Evolutionary conservation across 1,140 invertebrate genomes (phyloP), one percentile per base, ranked within the genome.

Genomic region (Pissodes strobi): DNA sequence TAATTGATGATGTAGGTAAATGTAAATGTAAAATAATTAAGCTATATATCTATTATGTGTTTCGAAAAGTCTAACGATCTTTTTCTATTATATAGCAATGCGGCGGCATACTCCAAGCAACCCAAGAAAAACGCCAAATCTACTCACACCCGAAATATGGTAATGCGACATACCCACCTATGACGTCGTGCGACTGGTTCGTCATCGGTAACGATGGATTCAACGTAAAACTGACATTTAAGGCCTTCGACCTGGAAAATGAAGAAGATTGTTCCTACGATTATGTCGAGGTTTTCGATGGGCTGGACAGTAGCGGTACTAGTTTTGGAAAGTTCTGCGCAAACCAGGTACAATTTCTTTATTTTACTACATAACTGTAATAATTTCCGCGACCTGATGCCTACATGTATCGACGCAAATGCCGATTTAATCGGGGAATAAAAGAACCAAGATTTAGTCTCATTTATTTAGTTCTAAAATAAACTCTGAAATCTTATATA

Each of bases 121-220:
- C 86, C 0, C 84, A 84, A 18, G 79, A 85, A 23, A 85, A 90
- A 0, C 88, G 92, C 70, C 88, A 94, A 70, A 83, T 98, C 25
- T 98, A 95, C 77, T 98, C 95, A 0, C 96, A 98, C 79, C 88
- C 94, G 0, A 90, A 89, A 53, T 98, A 92, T 71, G 95, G 94
- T 0, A 15, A 15, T 12, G 3, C 13, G 3, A 43, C 39, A 43
- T 15, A 19, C 46, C 17, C 8, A 13, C 23, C 23, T 49, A 25
- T 19, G 23, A 25, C n/a, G 46, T 49, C 13, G 12, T 15, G 96
- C 77, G 93, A 97, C 77, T 99, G 96, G 96, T 87, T 89, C 8
- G 92, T 99, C 46, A 90, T 93, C 75, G 90, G 92, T 0, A 85
- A 85, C 0, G 72, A 82, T 0, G 90, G 88, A 8, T 86, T 87